Evolutionary conservation across 2,888 invertebrate genomes (phyloP).

Genomic region (Strigamia crassipes): DNA sequence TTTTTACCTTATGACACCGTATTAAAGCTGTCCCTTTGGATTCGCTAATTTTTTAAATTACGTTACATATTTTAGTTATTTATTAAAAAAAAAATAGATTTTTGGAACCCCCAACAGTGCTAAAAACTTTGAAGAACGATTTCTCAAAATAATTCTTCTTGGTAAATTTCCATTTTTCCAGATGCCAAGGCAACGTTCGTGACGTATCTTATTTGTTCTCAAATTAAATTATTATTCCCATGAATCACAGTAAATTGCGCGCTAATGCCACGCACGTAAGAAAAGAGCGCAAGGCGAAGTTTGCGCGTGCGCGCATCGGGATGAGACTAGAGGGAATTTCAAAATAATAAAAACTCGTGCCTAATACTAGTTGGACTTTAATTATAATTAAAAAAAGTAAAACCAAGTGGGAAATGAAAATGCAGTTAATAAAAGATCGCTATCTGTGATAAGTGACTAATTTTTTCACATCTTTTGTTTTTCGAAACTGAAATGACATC

Average conservation of each 20-base stretch:
- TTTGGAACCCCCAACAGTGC: no score
- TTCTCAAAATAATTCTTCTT: not conserved
- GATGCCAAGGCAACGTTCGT: not conserved
- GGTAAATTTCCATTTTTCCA: not conserved
- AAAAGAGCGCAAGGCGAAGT: not conserved
- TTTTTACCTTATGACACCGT: no score
- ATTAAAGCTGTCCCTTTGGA: no score
- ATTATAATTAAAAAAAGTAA: constrained; percentile 27
- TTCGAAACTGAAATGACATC: not conserved
- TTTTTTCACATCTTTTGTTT: constrained; percentile 20
- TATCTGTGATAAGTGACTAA: constrained; percentile 13
- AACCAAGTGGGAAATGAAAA: constrained; percentile 17
- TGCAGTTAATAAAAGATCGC: constrained; percentile 24
- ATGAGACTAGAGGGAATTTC: constrained; percentile 34
- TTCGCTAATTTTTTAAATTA: no score
- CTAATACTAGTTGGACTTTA: constrained; percentile 28
- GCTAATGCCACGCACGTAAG: constrained; percentile 41
- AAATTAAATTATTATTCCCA: constrained; percentile 47
- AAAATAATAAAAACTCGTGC: constrained; percentile 1
- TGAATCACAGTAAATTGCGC: constrained; percentile 36
- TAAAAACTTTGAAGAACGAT: not conserved
- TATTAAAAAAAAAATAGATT: no score
- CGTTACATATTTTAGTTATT: no score
- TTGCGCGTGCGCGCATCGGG: not conserved
- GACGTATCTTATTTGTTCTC: constrained; percentile 44